A percentile compares a stretch with the other conserved stretches of the same genome.
Conservation (phyloP, 2,797 vertebrate genomes). For the Borostomias antarcticus region DNA sequence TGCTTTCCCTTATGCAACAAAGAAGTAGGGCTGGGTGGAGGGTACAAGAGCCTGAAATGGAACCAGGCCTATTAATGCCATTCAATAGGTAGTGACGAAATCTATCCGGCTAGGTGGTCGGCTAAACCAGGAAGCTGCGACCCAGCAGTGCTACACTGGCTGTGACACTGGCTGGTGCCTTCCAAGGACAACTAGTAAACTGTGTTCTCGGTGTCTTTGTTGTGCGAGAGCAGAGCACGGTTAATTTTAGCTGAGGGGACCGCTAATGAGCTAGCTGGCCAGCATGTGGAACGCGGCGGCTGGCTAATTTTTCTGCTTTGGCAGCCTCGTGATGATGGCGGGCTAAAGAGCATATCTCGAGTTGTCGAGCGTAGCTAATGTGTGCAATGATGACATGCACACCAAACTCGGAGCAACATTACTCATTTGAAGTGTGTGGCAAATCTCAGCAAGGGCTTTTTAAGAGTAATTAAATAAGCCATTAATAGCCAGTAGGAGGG, state of each 20-base stretch:
- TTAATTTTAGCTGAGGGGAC: conserved; percentile 15
- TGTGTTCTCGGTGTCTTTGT: not conserved
- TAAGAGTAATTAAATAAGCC: not conserved
- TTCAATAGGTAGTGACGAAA: too few relatives aligned
- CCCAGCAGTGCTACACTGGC: not conserved
- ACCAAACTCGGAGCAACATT: not conserved
- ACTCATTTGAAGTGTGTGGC: conserved; percentile 13
- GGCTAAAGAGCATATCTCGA: conserved; percentile 3
- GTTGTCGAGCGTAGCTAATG: conserved; percentile 11
- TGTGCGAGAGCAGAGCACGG: not conserved
- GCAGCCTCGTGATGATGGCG: conserved; percentile 2
- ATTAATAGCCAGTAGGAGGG: not conserved
- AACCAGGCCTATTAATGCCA: not conserved
- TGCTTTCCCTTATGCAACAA: not conserved
- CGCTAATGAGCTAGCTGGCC: conserved; percentile 14
- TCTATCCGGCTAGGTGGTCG: not conserved
- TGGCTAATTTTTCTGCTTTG: conserved; percentile 8
- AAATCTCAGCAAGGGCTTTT: conserved; percentile 3
- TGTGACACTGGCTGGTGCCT: not conserved
- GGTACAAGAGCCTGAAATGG: not conserved
- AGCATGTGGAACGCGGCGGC: not conserved
- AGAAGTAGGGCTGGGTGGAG: not conserved
- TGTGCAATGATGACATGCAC: conserved; percentile 9
- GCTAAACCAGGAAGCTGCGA: not conserved
- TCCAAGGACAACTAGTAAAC: not conserved